phyloP scores from a whole-genome alignment of 1,140 invertebrate species.

The Heliconius eleuchia region DNA sequence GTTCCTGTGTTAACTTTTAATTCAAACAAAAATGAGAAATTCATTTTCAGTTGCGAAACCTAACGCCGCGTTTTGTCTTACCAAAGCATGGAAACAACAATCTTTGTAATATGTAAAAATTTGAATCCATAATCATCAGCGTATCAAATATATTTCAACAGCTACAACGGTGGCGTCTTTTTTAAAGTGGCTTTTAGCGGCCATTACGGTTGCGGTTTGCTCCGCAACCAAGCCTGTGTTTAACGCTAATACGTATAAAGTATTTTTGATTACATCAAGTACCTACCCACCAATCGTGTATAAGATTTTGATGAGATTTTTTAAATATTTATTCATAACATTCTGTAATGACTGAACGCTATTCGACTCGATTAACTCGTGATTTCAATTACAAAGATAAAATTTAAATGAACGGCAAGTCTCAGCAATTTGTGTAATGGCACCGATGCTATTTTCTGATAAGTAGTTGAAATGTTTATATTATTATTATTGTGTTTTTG shows the following conservation, averaged over 20 bases:
- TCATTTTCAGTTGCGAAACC: no score
- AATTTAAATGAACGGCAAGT: constrained; percentile 50
- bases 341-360: constrained; percentile 46
- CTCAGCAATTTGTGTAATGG: constrained; percentile 47
- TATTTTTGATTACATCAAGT: constrained; percentile 47
- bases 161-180: constrained; percentile 29
- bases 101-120: background rate
- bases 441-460: constrained; percentile 49
- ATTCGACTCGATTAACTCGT: constrained; percentile 53
- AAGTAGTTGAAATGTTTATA: constrained; percentile 32
- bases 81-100: no score
- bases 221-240: constrained; percentile 32
- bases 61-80: no score
- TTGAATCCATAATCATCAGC: background rate
- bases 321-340: constrained; percentile 62
- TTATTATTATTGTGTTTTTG: constrained; percentile 23
- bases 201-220: constrained; percentile 34
- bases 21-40: no score
- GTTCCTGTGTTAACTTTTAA: no score
- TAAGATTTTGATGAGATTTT: constrained; percentile 53
- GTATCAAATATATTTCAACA: background rate
- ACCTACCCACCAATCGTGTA: constrained; percentile 29
- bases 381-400: constrained; percentile 73
- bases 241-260: constrained; percentile 48
- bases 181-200: constrained; percentile 37